Evolutionary conservation across 2,888 invertebrate genomes (phyloP), one percentile per base, ranked within the genome.

Genomic region (Ichneumoninae sp.): DNA sequence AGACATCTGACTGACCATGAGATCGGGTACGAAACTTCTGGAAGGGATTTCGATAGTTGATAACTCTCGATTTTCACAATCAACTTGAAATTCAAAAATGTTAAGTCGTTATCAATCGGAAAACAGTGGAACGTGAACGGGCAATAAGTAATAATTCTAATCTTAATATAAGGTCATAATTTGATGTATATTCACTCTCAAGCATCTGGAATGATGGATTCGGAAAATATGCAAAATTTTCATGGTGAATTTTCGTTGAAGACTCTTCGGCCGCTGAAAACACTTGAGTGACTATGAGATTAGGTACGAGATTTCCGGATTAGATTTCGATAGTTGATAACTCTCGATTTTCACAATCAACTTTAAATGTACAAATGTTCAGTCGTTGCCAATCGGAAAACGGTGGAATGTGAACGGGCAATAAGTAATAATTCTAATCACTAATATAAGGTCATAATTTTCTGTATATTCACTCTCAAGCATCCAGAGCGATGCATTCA

Each of bases 31-130:
- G n/a, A 54, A n/a, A 10, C 19, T 30, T 30, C 22, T 30, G 26
- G 30, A 13, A 26, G 33, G 40, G 30, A 66, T 66, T 36, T 7
- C 36, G 33, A 52, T 71, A 60, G 50, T 26, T 36, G 7, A n/a
- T 10, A 69, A 52, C 5, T 54, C 69, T 33, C 69, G 30, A 19
- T 44, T 60, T 33, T 62, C 22, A n/a, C 19, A 22, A 22, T 52
- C 8, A 19, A 30, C 36, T 47, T 68, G 60, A 40, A 52, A n/a
- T 13, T 44, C 3, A 33, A 1, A 33, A 33, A 50, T 30, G 30
- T 57, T 19, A 2, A 10, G 10, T 1, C 2, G 10, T 22, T 22
- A 91, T 91, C 90, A 91, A 91, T 91, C 88, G 52, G 5, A n/a
- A 44, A 66, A 44, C 22, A 47, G 47, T 47, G 22, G 19, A 62